These are phyloP conservation scores for Ranitomeya imitator DNA, from an alignment of 2,113 vertebrate species.

Conservation along the genomic window DNA sequence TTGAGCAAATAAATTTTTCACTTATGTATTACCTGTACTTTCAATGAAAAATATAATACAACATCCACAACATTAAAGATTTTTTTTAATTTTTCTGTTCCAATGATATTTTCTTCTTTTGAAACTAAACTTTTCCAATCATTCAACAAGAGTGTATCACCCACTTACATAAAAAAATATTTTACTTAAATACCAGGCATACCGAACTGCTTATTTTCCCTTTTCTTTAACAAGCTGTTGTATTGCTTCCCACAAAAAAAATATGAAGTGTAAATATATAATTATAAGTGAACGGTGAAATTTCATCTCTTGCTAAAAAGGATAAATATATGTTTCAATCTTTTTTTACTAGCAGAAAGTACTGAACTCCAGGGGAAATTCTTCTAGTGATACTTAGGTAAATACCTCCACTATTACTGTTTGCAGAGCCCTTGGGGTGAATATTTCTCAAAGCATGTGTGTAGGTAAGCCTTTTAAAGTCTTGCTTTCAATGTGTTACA, in stretches of 20 bases:
- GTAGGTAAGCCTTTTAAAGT: neutral
- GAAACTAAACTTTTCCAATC: neutral
- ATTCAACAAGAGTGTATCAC: neutral
- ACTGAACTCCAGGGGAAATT: constrained; percentile 39
- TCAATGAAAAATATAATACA: neutral
- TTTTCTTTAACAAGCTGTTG: constrained; percentile 34
- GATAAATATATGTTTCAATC: constrained; percentile 29
- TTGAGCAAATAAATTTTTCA: no score
- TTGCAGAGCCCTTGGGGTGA: constrained; percentile 20
- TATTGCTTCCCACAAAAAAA: constrained; percentile 22
- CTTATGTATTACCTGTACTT: no score
- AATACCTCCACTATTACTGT: constrained; percentile 37
- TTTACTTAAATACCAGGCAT: constrained; percentile 39
- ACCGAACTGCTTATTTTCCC: constrained; percentile 49
- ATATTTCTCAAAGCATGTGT: constrained; percentile 14
- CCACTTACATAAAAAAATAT: neutral
- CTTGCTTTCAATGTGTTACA: neutral
- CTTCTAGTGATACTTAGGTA: constrained; percentile 33
- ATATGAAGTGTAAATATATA: constrained; percentile 37
- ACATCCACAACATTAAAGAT: neutral
- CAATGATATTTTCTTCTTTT: neutral
- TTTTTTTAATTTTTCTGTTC: no score
- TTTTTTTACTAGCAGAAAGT: constrained; percentile 44
- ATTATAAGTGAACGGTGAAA: constrained; percentile 34
- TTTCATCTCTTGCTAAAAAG: constrained; percentile 9